Evolutionary conservation across 1,140 invertebrate species (phyloP), one percentile per base, ranked within the genome.

Genomic region (Papilio machaon): DNA sequence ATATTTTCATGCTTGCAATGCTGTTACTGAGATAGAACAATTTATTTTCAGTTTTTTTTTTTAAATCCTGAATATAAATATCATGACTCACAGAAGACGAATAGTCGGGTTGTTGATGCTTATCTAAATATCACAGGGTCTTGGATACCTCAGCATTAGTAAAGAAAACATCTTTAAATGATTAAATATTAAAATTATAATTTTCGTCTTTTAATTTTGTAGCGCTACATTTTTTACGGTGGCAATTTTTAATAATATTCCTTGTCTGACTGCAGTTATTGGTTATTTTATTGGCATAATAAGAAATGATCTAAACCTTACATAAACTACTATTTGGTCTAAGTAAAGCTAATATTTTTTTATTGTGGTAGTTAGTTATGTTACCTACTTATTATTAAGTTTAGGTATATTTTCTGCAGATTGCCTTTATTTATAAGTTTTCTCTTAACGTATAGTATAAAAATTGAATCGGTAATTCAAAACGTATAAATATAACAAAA

Each of bases 11-110:
- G 11, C 60, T 67, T 30, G 11, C 10, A 35, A 67, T 64, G 17
- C 30, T 67, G 30, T 70, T 10, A 30, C 19, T 30, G 19, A 23
- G 64, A 35, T 15, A 17, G 64, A 35, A 35, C 35, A 70, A 38
- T 38, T 70, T 35, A 77, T 76, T 67, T 58, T 80, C 81, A 82
- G 47, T 70, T 23, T 35, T 64, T 70, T 38, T 35, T 15, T n/a
- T n/a, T n/a, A n/a, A 70, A 35, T 70, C 13, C 13, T 35, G 11
- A 70, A 67, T 67, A 67, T 60, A 60, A 60, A 70, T 15, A 70
- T 35, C 5, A 67, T 67, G 23, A 70, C 30, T 35, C 64, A 70
- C 11, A 70, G 58, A 7, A n/a, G 17, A 58, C 54, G 54, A 60
- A 38, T 35, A 11, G 64, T 70, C 30, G 11, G 4, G 30, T 70